Conservation (phyloP, 1,140 invertebrate genomes). For the Portunus trituberculatus region DNA sequence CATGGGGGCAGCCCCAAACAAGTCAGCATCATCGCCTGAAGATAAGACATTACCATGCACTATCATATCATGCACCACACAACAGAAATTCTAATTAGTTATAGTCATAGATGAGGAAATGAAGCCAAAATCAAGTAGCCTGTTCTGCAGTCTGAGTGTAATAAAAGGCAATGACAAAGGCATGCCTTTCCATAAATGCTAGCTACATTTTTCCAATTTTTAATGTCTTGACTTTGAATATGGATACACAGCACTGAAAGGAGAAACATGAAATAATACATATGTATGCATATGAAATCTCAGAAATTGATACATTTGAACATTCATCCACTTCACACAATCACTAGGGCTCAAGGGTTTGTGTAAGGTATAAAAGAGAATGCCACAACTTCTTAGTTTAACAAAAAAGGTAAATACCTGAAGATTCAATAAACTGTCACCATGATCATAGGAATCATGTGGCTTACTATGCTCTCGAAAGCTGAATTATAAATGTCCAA, state of each 20-base stretch:
- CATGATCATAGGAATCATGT: too few relatives aligned
- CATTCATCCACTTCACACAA: too few relatives aligned
- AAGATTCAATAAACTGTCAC: too few relatives aligned
- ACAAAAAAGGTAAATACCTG: too few relatives aligned
- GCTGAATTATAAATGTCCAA: too few relatives aligned
- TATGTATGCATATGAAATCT: too few relatives aligned
- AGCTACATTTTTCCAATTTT: neutral
- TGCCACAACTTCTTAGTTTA: too few relatives aligned
- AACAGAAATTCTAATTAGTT: neutral
- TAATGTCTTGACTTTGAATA: neutral
- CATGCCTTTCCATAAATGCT: neutral
- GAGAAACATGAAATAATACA: too few relatives aligned
- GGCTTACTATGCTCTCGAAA: too few relatives aligned
- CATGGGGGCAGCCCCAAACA: conserved; percentile 67
- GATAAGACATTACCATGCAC: conserved; percentile 66
- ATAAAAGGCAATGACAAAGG: neutral
- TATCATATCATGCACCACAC: conserved; percentile 34
- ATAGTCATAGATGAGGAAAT: neutral
- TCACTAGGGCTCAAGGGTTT: too few relatives aligned
- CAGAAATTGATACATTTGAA: too few relatives aligned
- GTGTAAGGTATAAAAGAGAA: too few relatives aligned
- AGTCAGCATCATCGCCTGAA: conserved; percentile 70
- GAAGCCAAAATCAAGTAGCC: neutral
- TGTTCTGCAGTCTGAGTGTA: neutral
- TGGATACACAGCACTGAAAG: neutral